Conservation (phyloP, 2,888 invertebrate species). For the Melieria picta region DNA sequence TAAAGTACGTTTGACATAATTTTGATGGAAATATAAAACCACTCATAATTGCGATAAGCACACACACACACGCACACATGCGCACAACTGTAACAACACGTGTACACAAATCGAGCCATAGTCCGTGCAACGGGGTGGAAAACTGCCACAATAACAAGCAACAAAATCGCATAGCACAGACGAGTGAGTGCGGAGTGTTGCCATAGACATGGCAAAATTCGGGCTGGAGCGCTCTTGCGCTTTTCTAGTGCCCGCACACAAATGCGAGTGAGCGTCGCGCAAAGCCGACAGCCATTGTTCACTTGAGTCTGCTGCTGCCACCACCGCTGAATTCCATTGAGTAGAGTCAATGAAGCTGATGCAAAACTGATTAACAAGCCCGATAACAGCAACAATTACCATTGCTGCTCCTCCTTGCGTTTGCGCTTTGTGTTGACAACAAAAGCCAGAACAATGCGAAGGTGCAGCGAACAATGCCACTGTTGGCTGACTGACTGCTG, state of each 20-base stretch:
- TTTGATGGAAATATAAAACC: conserved; percentile 62
- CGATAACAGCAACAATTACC: conserved; percentile 47
- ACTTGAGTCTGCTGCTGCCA: too few species aligned
- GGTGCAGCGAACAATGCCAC: conserved; percentile 20
- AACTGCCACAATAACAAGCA: neutral
- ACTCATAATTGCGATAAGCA: conserved; percentile 38
- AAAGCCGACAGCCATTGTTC: too few species aligned
- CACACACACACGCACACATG: neutral
- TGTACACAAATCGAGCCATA: too few species aligned
- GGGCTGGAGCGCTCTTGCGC: too few species aligned
- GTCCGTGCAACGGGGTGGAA: neutral
- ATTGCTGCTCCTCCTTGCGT: neutral
- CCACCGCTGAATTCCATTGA: conserved; percentile 28
- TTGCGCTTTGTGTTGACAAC: conserved; percentile 46
- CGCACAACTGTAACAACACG: neutral
- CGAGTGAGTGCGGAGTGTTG: neutral
- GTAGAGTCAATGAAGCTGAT: conserved; percentile 50
- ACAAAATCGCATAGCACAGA: neutral
- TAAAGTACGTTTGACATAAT: conserved; percentile 46
- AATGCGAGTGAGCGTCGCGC: too few species aligned
- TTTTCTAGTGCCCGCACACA: too few species aligned
- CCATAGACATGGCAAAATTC: neutral
- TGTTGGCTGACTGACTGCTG: conserved; percentile 27
- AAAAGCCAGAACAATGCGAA: conserved; percentile 51
- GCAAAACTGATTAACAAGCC: conserved; percentile 49